Evolutionary conservation across 2,797 vertebrate species (phyloP), one percentile per base, ranked within the genome.

Genomic region (Vultur gryphus): DNA sequence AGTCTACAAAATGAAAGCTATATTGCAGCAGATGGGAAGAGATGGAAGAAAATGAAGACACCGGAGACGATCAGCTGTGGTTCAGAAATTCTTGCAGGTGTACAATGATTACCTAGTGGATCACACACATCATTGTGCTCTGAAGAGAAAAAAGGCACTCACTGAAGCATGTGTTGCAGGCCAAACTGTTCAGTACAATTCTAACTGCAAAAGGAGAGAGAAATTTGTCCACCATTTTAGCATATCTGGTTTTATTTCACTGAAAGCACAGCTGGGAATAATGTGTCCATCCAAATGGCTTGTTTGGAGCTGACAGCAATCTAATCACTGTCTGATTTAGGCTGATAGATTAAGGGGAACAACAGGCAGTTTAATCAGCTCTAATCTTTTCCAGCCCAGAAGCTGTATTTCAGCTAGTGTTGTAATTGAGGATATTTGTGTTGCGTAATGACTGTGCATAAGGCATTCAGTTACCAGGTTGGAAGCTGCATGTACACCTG

Each of bases 201-300:
- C 33, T 57, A 6, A 44, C 26, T 35, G 21, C 15, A 93, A 88
- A 94, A 75, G 39, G 46, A 96, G 83, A 95, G 55, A 96, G 61
- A 87, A 87, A 92, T 78, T 95, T 90, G 44, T 37, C 64, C 73
- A 91, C 79, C 14, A 21, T 94, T 95, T 95, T 92, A 87, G 35
- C 69, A 86, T 95, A 95, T 75, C 76, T 82, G 44, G 37, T 80
- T 96, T 94, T 97, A 70, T 97, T 97, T 93, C 91, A 80, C 85
- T 79, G 69, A 82, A 93, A 95, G 25, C 48, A 86, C 85, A 92
- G 89, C 58, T 92, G 89, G 84, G 87, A 95, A 81, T 82, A 93
- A 95, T 54, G 91, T 57, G 69, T 94, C 95, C 87, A 84, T 97
- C 95, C 96, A 95, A 91, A 91, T 76, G 55, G 41, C 93, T 97